phyloP scores from a whole-genome alignment of 2,888 invertebrate genomes.

The Spisula subtruncata region DNA sequence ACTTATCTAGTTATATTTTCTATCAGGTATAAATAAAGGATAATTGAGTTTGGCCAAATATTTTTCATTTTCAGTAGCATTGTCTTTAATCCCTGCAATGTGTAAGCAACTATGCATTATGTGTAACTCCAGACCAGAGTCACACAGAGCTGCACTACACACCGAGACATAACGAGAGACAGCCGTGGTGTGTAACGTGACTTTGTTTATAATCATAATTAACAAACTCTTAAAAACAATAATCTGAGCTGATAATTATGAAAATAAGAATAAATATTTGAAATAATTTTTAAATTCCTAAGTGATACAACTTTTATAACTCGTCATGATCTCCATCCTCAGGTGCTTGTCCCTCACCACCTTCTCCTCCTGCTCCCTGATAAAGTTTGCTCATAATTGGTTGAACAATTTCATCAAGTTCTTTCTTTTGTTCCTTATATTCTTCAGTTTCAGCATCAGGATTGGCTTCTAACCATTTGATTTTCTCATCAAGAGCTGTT shows the following conservation, averaged over 20 bases:
- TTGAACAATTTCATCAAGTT: conserved; percentile 97
- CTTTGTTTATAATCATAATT: neutral
- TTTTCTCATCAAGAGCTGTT: conserved; percentile 96
- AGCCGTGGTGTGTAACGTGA: neutral
- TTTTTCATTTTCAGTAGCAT: neutral
- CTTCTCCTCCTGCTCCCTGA: conserved; percentile 91
- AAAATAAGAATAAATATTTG: conserved; percentile 21
- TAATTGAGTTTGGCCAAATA: neutral
- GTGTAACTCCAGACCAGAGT: neutral
- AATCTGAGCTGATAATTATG: neutral
- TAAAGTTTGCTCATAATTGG: conserved; percentile 98
- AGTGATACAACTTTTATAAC: conserved; percentile 56
- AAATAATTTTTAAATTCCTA: conserved; percentile 53
- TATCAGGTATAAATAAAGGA: neutral
- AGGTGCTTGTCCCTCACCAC: conserved; percentile 52
- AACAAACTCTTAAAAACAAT: neutral
- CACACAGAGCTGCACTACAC: neutral
- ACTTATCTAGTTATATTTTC: neutral
- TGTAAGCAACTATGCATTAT: neutral
- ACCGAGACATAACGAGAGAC: neutral
- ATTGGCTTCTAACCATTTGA: conserved; percentile 99
- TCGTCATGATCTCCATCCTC: conserved; percentile 65
- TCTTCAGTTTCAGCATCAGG: conserved; percentile 96
- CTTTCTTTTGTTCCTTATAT: conserved; percentile 97
- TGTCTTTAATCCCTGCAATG: neutral